These are phyloP conservation scores for Hydraecia micacea DNA, from an alignment of 2,888 invertebrate genomes.

Conservation along the genomic window DNA sequence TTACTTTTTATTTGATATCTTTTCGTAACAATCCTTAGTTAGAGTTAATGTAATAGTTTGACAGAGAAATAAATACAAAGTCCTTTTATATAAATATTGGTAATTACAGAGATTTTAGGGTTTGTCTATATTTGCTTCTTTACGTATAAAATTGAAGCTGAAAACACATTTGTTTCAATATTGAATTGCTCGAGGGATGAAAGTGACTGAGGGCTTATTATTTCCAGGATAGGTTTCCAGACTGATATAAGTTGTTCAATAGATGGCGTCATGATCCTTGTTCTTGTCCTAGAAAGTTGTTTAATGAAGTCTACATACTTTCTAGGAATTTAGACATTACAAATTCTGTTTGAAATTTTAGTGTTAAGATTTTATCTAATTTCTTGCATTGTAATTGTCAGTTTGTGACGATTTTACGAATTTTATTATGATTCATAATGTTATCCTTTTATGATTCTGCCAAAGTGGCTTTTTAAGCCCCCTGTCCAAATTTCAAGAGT, in stretches of 20 bases:
- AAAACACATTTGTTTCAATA: neutral
- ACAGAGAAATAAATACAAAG: neutral
- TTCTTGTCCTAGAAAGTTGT: neutral
- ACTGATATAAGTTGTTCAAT: neutral
- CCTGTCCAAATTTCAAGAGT: too few species aligned
- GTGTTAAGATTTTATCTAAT: neutral
- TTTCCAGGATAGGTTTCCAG: neutral
- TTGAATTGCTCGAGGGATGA: too few species aligned
- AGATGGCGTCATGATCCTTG: slow-evolving; percentile 27
- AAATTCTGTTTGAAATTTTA: neutral
- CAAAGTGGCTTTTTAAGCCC: too few species aligned
- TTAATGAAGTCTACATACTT: neutral
- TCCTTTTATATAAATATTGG: neutral
- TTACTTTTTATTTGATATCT: neutral
- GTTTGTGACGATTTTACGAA: too few species aligned
- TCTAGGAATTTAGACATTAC: neutral
- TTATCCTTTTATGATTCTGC: too few species aligned
- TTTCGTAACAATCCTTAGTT: too few species aligned
- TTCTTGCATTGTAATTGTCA: neutral
- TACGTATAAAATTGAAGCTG: neutral
- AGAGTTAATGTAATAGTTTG: neutral
- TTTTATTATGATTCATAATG: too few species aligned
- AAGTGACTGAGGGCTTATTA: neutral
- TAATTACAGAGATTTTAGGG: neutral
- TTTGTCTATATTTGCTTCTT: neutral